Conservation (phyloP, 2,888 invertebrate genomes). For the Anthophora plumipes region DNA sequence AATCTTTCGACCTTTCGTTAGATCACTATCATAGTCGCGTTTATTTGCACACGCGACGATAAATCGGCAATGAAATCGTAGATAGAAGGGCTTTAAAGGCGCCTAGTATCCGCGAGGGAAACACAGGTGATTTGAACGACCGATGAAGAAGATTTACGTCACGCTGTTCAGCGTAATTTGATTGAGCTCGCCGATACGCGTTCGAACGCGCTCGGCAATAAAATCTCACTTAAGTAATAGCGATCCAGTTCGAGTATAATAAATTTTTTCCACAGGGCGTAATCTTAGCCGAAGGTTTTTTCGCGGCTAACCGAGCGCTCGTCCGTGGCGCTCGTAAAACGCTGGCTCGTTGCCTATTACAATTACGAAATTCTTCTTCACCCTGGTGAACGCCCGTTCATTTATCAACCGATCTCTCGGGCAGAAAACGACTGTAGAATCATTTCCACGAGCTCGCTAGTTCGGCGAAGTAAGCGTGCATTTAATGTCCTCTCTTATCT, state of each 20-base stretch:
- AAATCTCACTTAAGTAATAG: constrained; percentile 36
- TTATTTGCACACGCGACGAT: too few relatives aligned
- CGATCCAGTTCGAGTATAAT: constrained; percentile 42
- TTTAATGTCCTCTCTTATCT: background rate
- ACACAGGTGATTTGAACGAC: constrained; percentile 35
- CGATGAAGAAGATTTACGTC: constrained; percentile 32
- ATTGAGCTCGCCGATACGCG: constrained; percentile 35
- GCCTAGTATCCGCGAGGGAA: constrained; percentile 6
- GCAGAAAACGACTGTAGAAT: background rate
- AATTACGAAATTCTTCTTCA: constrained; percentile 37
- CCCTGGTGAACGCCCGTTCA: background rate
- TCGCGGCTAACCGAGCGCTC: background rate
- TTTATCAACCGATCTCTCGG: background rate
- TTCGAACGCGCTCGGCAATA: constrained; percentile 24
- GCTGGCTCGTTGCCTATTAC: constrained; percentile 35
- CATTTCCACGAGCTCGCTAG: constrained; percentile 21
- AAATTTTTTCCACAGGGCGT: constrained; percentile 26
- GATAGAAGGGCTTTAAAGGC: background rate
- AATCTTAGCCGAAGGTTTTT: constrained; percentile 31
- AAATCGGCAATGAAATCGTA: too few relatives aligned
- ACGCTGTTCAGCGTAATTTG: background rate
- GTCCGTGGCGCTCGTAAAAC: constrained; percentile 42
- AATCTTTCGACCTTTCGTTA: too few relatives aligned
- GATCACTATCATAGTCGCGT: too few relatives aligned
- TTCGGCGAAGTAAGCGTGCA: background rate